phyloP scores from a whole-genome alignment of 2,113 vertebrate species.

The Thoracochromis brauschi region DNA sequence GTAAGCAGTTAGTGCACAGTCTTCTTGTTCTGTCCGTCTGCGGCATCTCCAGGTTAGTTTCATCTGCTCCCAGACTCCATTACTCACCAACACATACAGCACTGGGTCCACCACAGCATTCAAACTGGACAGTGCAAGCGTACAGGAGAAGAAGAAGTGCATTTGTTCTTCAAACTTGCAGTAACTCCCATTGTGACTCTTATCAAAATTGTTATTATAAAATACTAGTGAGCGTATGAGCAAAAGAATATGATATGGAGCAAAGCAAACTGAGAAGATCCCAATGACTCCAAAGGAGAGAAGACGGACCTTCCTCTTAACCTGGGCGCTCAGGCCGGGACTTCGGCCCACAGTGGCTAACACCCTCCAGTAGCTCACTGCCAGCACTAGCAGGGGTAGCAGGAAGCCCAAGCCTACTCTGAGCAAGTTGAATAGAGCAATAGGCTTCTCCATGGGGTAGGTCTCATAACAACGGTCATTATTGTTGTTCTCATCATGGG shows the following conservation, averaged over 20 bases:
- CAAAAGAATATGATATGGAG: slow-evolving; percentile 74
- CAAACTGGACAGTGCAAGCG: slow-evolving; percentile 69
- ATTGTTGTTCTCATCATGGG: slow-evolving; percentile 9
- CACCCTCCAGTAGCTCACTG: slow-evolving; percentile 65
- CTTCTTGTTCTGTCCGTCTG: background rate
- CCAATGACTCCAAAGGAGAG: slow-evolving; percentile 70
- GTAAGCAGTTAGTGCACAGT: background rate
- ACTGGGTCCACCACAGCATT: slow-evolving; percentile 75
- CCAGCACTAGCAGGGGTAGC: slow-evolving; percentile 63
- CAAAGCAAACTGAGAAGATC: slow-evolving; percentile 74
- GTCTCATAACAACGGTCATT: slow-evolving; percentile 70
- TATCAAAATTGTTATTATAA: background rate
- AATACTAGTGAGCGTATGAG: slow-evolving; percentile 59
- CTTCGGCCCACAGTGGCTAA: slow-evolving; percentile 66
- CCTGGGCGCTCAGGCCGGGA: slow-evolving; percentile 44
- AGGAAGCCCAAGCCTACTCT: slow-evolving; percentile 64
- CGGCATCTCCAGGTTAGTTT: slow-evolving; percentile 14
- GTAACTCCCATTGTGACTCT: background rate
- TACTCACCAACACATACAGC: slow-evolving; percentile 72
- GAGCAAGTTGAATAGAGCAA: slow-evolving; percentile 67
- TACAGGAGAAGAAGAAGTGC: slow-evolving; percentile 62
- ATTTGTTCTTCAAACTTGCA: slow-evolving; percentile 62
- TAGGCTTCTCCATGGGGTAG: slow-evolving; percentile 33
- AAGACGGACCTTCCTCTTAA: slow-evolving; percentile 67
- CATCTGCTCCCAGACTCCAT: slow-evolving; percentile 55